phyloP scores from a whole-genome alignment of 2,113 vertebrate species.

The Shinisaurus crocodilurus region DNA sequence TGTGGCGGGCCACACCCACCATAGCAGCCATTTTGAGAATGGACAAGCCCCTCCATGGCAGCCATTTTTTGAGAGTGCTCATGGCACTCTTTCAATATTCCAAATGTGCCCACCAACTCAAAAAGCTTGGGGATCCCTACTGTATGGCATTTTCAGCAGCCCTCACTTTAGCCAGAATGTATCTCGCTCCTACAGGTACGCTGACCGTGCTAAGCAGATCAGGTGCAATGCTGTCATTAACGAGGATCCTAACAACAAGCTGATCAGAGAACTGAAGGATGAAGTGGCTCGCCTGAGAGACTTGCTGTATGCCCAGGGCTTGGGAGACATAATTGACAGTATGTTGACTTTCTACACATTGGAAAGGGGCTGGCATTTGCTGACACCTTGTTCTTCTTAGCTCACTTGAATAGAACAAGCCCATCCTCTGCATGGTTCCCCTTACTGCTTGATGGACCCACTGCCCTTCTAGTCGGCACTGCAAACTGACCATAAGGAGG shows the following conservation, averaged over 20 bases:
- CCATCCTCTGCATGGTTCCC: neutral
- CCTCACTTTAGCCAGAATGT: neutral
- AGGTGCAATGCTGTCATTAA: slow-evolving; percentile 97
- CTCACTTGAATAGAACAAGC: neutral
- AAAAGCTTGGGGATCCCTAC: too few relatives aligned
- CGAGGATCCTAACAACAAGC: slow-evolving; percentile 95
- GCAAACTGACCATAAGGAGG: accelerated
- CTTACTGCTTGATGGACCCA: neutral
- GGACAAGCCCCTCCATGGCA: too few relatives aligned
- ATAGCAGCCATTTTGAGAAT: too few relatives aligned
- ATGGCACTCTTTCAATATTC: too few relatives aligned
- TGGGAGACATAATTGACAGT: slow-evolving; percentile 98
- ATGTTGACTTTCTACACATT: slow-evolving; percentile 58
- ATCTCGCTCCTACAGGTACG: slow-evolving; percentile 81
- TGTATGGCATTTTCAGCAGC: neutral
- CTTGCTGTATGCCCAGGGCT: slow-evolving; percentile 91
- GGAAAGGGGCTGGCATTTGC: neutral
- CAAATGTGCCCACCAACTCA: too few relatives aligned
- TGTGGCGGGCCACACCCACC: too few relatives aligned
- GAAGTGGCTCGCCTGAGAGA: slow-evolving; percentile 95
- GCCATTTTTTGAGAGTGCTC: too few relatives aligned
- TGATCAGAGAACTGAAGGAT: slow-evolving; percentile 96
- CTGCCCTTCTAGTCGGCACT: neutral
- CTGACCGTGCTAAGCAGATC: slow-evolving; percentile 97
- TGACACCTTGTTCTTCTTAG: neutral